Conservation (phyloP, 1,140 invertebrate species). For the Yoshiicerus persimilis region DNA sequence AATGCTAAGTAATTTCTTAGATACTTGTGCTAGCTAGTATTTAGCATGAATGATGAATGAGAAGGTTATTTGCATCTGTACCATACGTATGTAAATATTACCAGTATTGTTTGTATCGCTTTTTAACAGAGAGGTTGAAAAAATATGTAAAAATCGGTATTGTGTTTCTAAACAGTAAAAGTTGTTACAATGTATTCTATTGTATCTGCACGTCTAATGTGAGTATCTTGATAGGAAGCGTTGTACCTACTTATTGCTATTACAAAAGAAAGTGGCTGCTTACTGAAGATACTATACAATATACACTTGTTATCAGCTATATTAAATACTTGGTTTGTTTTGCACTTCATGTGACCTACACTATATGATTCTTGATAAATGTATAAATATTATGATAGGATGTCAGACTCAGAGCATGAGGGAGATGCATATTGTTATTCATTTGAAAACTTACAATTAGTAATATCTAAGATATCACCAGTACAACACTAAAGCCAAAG, state of each 20-base stretch:
- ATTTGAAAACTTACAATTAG: not conserved
- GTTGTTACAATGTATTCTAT: not conserved
- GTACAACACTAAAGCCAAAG: not conserved
- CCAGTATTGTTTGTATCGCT: not conserved
- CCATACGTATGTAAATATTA: not conserved
- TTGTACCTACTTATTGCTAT: not conserved
- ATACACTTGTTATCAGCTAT: too few relatives aligned
- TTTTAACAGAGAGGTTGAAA: not conserved
- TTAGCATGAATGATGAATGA: too few relatives aligned
- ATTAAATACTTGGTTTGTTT: not conserved
- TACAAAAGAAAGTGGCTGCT: not conserved
- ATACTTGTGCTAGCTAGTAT: not conserved
- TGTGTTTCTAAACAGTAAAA: not conserved
- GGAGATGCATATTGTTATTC: not conserved
- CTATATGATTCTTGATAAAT: not conserved
- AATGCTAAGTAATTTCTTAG: not conserved
- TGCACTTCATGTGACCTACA: not conserved
- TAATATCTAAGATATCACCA: not conserved
- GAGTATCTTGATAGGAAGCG: not conserved
- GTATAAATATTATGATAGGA: not conserved
- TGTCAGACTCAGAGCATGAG: not conserved
- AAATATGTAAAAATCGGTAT: not conserved
- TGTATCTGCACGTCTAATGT: not conserved
- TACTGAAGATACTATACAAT: not conserved
- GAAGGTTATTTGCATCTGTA: not conserved